phyloP scores from a whole-genome alignment of 2,113 vertebrate genomes.

The Cichladusa arquata region DNA sequence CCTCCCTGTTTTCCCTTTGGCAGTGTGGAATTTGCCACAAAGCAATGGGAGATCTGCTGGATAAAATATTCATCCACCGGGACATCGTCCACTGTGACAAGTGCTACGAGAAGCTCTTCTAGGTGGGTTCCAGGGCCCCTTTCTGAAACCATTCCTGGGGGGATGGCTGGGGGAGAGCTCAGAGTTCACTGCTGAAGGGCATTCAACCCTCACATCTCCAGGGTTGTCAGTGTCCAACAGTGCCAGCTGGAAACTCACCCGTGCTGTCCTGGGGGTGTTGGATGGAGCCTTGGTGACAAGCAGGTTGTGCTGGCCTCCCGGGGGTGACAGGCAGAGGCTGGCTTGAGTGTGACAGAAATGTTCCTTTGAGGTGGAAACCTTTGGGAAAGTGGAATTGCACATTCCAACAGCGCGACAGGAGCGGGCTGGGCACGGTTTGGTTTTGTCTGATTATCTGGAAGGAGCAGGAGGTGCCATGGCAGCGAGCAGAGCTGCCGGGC shows the following conservation, averaged over 20 bases:
- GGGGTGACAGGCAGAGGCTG: neutral
- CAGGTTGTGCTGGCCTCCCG: neutral
- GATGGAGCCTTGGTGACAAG: neutral
- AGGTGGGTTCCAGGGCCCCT: constrained; percentile 52
- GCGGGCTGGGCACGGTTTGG: neutral
- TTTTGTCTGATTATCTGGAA: neutral
- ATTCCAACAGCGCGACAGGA: neutral
- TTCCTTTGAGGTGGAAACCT: neutral
- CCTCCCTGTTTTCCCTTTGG: neutral
- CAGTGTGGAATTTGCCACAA: constrained; percentile 85
- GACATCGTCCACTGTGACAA: constrained; percentile 86
- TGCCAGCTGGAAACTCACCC: neutral
- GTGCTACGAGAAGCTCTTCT: constrained; percentile 82
- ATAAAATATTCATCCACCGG: constrained; percentile 83
- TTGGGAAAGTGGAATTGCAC: neutral
- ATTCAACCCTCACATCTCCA: neutral
- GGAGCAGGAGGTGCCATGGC: neutral
- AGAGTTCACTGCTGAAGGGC: neutral
- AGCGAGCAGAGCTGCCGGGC: neutral
- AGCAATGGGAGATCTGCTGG: constrained; percentile 86
- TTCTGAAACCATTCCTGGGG: neutral
- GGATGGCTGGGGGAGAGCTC: neutral
- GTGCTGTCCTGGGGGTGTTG: neutral
- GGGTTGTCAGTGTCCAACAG: too few species aligned
- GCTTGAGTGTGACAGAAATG: neutral